Base-by-base conservation (phyloP, 2,888 invertebrate genomes). In the Schrankia costaestrigalis region DNA sequence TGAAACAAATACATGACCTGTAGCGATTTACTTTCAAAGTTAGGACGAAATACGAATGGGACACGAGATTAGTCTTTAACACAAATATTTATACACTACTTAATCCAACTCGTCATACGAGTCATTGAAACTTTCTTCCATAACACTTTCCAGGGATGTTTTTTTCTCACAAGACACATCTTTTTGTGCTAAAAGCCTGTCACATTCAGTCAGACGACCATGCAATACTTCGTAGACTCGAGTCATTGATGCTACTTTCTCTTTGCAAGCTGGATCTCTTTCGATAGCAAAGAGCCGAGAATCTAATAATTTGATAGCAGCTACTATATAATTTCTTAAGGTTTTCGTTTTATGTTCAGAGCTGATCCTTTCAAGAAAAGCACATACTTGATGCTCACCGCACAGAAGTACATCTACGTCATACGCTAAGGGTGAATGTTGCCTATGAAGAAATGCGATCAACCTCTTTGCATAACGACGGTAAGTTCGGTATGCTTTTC, bases 291-390 rank as follows among this genome's bases (percentile, higher is more conserved):
- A 89, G 0, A 89, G 68, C 19, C 89, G 71, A 0, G 88, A 89
- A 56, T 89, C 89, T 3, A 89, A 57, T 7, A 89, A 53, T 36
- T 89, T 89, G 11, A 89, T 89, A 0, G 87, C 86, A 2, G 86
- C 89, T 1, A 89, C 88, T 7, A 89, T 82, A 46, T 89, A 89
- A 39, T 87, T 88, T 32, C 89, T 67, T 11, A 88, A 64, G 0
- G 89, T 89, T 56, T 89, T 89, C 1, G 84, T 78, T 45, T 89
- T 89, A 41, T 88, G 88, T 38, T 88, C 85, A 26, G 70, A 78
- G 35, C 83, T 79, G 41, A 89, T 80, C 35, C 84, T 71, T 42
- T 89, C 88, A 15, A 89, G 53, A 33, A 89, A 89, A 1, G 76
- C 81, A 35, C 84, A 86, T 0, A 89, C 84, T 58, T 89, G 88